Conservation (phyloP, 2,113 vertebrate genomes). For the Sylvilagus bachmani region DNA sequence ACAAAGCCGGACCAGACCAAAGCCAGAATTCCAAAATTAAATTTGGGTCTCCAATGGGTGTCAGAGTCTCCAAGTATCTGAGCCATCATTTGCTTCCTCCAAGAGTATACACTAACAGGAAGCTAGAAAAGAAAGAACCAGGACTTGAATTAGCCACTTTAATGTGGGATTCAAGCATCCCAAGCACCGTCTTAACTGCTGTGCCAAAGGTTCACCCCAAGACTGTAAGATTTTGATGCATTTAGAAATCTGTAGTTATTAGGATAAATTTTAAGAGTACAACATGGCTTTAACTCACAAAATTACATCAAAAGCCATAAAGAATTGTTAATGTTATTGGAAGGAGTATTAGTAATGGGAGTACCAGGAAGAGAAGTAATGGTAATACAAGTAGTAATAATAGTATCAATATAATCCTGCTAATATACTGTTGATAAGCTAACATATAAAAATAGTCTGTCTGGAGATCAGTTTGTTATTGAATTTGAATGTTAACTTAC, state of each 20-base stretch:
- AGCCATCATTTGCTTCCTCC: too few species aligned
- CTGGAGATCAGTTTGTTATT: not conserved
- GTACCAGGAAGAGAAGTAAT: not conserved
- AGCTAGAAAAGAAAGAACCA: too few species aligned
- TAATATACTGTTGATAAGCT: not conserved
- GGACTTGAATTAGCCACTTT: too few species aligned
- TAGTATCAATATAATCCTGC: not conserved
- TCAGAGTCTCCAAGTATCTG: too few species aligned
- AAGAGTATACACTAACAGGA: too few species aligned
- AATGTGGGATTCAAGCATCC: too few species aligned
- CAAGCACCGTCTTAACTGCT: too few species aligned
- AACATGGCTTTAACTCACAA: not conserved
- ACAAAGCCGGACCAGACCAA: too few species aligned
- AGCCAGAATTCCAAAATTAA: too few species aligned
- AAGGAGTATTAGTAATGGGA: not conserved
- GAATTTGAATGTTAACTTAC: not conserved
- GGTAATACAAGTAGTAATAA: not conserved
- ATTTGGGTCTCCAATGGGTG: too few species aligned
- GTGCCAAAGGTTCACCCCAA: too few species aligned
- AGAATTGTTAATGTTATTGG: not conserved
- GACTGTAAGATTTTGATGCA: not conserved
- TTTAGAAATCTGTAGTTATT: slow-evolving; percentile 13
- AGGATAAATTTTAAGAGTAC: not conserved
- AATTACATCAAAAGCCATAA: not conserved
- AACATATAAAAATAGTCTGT: not conserved